Base-by-base conservation (phyloP, 2,113 vertebrate genomes). In the Girardinichthys multiradiatus region DNA sequence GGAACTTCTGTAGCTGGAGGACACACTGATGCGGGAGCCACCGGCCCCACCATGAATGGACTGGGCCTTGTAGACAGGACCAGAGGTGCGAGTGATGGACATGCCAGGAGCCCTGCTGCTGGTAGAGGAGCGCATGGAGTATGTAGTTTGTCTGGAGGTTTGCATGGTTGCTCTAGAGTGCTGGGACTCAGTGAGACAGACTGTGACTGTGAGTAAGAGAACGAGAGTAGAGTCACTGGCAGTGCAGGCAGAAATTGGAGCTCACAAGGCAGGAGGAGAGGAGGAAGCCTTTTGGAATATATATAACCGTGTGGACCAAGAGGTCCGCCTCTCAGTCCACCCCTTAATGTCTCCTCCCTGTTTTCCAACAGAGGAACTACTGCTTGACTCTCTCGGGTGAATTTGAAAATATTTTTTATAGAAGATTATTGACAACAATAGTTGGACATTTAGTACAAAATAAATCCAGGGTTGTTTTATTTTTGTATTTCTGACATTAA, bases 291-390 rank as follows among this genome's bases (percentile, higher is more conserved):
- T 57, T 79, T 27, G 73, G 76, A 89, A 79, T 93, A 91, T 93
- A 91, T 94, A 91, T 94, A 94, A 90, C 80, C 87, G 74, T 78
- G 70, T 72, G 77, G 90, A 87, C 79, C 84, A 77, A 65, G 60
- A 60, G 88, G 82, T 81, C 89, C 89, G 80, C 91, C 90, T 84
- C 82, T 78, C 21, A 57, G 30, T 62, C 86, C 91, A 83, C 68
- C 81, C 91, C 76, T 70, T 78, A 65, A n/a, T 64, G 72, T 72
- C 63, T 15, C 87, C 86, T 10, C 87, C 91, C 83, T 72, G 68
- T 89, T 89, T 86, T 89, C 82, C 80, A 82, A 6, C 83, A 78
- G 76, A 29, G 9, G 45, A 39, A 65, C 70, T 82, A 31, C 81
- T 70, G 51, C 58, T 67, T 27, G 65, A 42, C 48, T 76, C 26